A percentile compares a stretch with the other conserved stretches of the same genome.
Evolutionary conservation across 2,888 invertebrate species (phyloP).

Genomic region (Anthophora plumipes): DNA sequence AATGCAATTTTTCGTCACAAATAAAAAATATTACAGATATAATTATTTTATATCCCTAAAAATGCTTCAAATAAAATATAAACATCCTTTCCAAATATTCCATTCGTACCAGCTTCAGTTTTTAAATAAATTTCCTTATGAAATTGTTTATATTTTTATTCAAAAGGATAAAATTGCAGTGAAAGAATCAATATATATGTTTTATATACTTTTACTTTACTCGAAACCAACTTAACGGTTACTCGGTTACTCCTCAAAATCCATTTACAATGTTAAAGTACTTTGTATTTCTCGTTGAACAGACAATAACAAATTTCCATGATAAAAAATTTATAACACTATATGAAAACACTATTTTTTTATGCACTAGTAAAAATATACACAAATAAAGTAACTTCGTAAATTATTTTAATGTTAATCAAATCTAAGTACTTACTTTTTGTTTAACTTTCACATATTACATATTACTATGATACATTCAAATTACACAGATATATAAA

Average conservation of each 20-base stretch:
- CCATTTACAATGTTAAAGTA: not conserved
- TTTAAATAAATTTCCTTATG: not conserved
- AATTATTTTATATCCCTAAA: slow-evolving; percentile 17
- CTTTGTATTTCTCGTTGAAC: not conserved
- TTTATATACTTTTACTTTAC: slow-evolving; percentile 19
- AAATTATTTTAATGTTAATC: not conserved
- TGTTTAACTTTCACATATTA: not conserved
- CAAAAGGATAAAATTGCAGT: not conserved
- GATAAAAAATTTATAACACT: not conserved
- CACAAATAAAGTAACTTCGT: not conserved
- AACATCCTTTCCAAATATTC: not conserved
- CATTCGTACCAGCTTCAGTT: not conserved
- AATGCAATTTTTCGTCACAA: slow-evolving; percentile 11
- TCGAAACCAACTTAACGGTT: slow-evolving; percentile 9
- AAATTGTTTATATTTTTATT: slow-evolving; percentile 12
- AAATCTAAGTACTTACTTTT: not conserved
- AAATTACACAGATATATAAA: not conserved
- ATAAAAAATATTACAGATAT: not conserved
- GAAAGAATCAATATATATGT: slow-evolving; percentile 43
- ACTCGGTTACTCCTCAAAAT: slow-evolving; percentile 22
- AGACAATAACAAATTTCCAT: not conserved
- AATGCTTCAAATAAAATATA: slow-evolving; percentile 3
- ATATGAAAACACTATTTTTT: not conserved
- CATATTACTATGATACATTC: not conserved
- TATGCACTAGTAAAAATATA: not conserved